Base-by-base conservation (phyloP, 1,140 invertebrate species). In the Zophobas morio region DNA sequence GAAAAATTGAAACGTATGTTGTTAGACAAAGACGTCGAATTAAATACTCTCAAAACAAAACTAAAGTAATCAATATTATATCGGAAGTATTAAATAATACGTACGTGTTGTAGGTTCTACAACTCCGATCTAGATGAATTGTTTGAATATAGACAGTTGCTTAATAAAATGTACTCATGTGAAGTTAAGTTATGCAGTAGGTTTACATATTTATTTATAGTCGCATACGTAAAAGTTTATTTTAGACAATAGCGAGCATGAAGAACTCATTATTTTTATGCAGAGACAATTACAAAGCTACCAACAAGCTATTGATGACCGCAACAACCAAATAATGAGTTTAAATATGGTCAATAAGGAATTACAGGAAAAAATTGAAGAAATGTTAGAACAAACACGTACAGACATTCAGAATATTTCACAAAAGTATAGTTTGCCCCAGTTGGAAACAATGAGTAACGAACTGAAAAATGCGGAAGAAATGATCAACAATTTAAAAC, bases 1-100 rank as follows among this genome's bases (percentile, higher is more conserved):
- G 82, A 82, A 70, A 80, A 75, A 63, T 60, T 83, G 5, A 82
- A 80, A 66, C 82, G 78, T 76, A 81, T 83, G 78, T 66, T 83
- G 33, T 57, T 83, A 5, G 82, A 83, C 63, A 83, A 82, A 73
- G 81, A 79, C 37, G 56, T 80, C 34, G 81, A 83, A 66, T 49
- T 82, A 2, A 75, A 82, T 51, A 79, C 74, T 56, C 56, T 83
- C 2, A 81, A 78, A 75, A 49, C 77, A 8, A 81, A 82, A 76
- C 40, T 79, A 37, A 80, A 70, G 82, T 83, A 80, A 80, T 39
- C 20, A 20, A 20, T 20, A 20, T 20, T 20, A 20, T 20, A 20
- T 20, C 20, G 20, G 20, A 20, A 20, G 20, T 20, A 20, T 20
- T 20, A 20, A 20, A 20, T 20, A 20, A 20, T 20, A 20, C 20